Conservation (phyloP, 1,140 invertebrate species). For the Geopemphigus sp. region DNA sequence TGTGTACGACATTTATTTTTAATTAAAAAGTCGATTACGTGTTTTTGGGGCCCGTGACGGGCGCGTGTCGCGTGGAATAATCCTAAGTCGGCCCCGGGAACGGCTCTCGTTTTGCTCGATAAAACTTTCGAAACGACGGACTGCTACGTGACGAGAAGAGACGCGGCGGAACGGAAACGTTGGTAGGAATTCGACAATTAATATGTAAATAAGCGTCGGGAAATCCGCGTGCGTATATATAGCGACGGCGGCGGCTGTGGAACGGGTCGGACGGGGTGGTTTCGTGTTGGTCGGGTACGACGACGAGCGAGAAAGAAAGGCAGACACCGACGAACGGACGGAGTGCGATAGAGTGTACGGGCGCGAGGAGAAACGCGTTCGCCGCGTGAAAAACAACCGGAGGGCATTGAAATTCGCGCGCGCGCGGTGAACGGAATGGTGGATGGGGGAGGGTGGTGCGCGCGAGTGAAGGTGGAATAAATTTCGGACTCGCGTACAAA, state of each 20-base stretch:
- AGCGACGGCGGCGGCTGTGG: not conserved
- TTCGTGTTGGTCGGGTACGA: no score
- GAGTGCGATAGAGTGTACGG: not conserved
- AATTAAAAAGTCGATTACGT: constrained; percentile 32
- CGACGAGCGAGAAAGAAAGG: no score
- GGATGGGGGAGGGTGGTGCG: no score
- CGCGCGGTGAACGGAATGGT: no score
- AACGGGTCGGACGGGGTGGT: no score
- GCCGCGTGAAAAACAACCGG: constrained; percentile 5
- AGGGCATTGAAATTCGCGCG: not conserved
- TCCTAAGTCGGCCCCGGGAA: no score
- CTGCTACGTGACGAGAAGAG: constrained; percentile 9
- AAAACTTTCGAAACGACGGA: constrained; percentile 39
- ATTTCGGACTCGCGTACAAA: constrained; percentile 21
- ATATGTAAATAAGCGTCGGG: constrained; percentile 38
- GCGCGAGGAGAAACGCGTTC: not conserved
- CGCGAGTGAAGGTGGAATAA: not conserved
- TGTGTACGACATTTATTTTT: not conserved
- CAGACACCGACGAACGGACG: no score
- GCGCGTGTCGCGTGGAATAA: not conserved
- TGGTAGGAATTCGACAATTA: constrained; percentile 40
- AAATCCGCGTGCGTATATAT: constrained; percentile 6
- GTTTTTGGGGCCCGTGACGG: not conserved
- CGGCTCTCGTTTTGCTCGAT: constrained; percentile 20
- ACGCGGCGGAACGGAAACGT: constrained; percentile 4